Conservation (phyloP, 2,888 invertebrate genomes). For the Venusia cambrica region DNA sequence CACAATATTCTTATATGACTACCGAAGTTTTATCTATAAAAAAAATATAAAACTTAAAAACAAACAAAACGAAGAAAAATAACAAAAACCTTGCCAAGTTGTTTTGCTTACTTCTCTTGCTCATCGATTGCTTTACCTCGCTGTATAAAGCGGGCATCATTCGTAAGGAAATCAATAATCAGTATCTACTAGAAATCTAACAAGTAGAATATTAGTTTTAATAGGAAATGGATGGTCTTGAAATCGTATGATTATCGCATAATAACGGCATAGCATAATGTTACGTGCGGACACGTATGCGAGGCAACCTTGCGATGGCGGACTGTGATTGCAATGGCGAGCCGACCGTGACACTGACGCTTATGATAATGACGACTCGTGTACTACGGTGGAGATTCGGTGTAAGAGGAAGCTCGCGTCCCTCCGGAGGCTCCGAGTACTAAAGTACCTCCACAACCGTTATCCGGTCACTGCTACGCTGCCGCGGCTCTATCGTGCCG, state of each 20-base stretch:
- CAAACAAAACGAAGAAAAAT: too few species aligned
- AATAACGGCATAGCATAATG: constrained; percentile 49
- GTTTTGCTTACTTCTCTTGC: too few species aligned
- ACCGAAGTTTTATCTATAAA: too few species aligned
- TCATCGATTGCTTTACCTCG: too few species aligned
- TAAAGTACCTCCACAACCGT: constrained; percentile 65
- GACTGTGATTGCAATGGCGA: constrained; percentile 56
- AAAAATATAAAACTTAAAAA: too few species aligned
- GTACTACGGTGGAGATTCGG: constrained; percentile 48
- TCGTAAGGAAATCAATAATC: too few species aligned
- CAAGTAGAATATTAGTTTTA: constrained; percentile 3
- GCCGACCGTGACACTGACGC: constrained; percentile 73
- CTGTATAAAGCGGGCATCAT: too few species aligned
- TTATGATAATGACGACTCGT: constrained; percentile 62
- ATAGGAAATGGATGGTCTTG: constrained; percentile 21
- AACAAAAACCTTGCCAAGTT: too few species aligned
- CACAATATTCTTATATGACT: too few species aligned
- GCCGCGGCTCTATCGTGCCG: constrained; percentile 29
- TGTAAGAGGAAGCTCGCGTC: constrained; percentile 43
- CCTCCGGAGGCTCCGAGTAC: too few species aligned
- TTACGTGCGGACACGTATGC: constrained; percentile 64
- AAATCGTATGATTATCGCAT: constrained; percentile 38
- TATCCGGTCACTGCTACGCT: constrained; percentile 72
- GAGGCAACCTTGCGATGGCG: constrained; percentile 68
- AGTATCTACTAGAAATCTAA: too few species aligned